These are phyloP conservation scores for Drosophila sulfurigaster DNA, from an alignment of 1,140 invertebrate genomes.

Conservation along the genomic window DNA sequence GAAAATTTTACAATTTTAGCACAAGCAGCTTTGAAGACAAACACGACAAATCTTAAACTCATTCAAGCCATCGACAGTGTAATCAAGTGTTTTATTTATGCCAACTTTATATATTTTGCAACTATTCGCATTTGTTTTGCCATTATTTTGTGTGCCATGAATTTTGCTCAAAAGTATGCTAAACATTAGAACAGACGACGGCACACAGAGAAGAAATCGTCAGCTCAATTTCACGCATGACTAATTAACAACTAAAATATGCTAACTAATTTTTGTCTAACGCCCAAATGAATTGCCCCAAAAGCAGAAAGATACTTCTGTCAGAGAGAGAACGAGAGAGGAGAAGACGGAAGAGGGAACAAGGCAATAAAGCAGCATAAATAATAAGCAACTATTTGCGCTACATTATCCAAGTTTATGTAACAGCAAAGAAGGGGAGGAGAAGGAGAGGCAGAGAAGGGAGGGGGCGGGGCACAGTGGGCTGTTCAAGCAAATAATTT, in stretches of 20 bases:
- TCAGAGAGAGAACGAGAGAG: slow-evolving; percentile 22
- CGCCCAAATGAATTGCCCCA: slow-evolving; percentile 66
- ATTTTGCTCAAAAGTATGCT: slow-evolving; percentile 39
- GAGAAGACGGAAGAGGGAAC: neutral
- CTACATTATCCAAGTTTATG: slow-evolving; percentile 82
- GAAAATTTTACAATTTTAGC: neutral
- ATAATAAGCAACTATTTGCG: slow-evolving; percentile 83
- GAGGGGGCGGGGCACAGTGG: slow-evolving; percentile 3
- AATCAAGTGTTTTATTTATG: slow-evolving; percentile 5
- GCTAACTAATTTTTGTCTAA: slow-evolving; percentile 76
- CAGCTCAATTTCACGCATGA: slow-evolving; percentile 74
- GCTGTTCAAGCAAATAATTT: slow-evolving; percentile 74
- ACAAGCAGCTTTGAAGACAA: too few species aligned
- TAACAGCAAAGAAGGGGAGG: slow-evolving; percentile 47
- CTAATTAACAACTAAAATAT: slow-evolving; percentile 79
- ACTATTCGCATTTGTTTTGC: neutral
- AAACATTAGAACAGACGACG: slow-evolving; percentile 19
- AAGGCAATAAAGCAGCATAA: slow-evolving; percentile 72
- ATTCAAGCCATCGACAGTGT: neutral
- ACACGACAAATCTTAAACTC: neutral
- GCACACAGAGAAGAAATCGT: slow-evolving; percentile 25
- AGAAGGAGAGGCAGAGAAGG: neutral
- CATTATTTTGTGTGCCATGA: slow-evolving; percentile 5
- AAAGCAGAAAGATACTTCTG: slow-evolving; percentile 58
- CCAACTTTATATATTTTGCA: neutral